These are phyloP conservation scores for Catostylus mosaicus DNA, from an alignment of 30 jellyfish, hydroid and myxozoan species.

Conservation along the genomic window DNA sequence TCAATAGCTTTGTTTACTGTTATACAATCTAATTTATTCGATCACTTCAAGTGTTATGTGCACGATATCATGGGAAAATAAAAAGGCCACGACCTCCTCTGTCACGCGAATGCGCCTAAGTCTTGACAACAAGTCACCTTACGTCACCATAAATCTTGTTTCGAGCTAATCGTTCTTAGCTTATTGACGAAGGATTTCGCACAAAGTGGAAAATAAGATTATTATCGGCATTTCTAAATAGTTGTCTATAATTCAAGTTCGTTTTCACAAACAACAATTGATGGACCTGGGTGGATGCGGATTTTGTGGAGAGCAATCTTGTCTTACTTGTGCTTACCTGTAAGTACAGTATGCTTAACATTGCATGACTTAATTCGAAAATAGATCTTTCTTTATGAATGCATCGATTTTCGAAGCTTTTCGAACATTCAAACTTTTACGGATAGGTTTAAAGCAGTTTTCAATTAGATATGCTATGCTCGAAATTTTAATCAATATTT, in stretches of 20 bases:
- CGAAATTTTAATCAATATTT: too few relatives aligned
- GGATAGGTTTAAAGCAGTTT: too few relatives aligned
- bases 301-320: background rate
- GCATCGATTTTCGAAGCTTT: too few relatives aligned
- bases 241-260: background rate
- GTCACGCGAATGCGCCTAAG: constrained; percentile 13
- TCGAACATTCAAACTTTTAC: too few relatives aligned
- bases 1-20: background rate
- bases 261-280: background rate
- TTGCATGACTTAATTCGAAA: background rate
- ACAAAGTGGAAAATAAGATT: constrained; percentile 20
- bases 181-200: background rate
- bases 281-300: background rate
- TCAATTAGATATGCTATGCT: too few relatives aligned
- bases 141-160: constrained; percentile 7
- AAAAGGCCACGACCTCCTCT: constrained; percentile 17
- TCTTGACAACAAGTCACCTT: background rate
- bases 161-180: constrained; percentile 7
- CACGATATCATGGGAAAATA: background rate
- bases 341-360: background rate
- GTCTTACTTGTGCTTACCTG: background rate
- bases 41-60: constrained; percentile 7
- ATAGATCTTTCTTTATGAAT: too few relatives aligned
- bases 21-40: background rate
- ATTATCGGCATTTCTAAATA: background rate